Percentiles rank a stretch among this genome's conserved stretches.
Evolutionary conservation across 2,113 vertebrate genomes (phyloP).

Genomic region (Theristicus caerulescens): DNA sequence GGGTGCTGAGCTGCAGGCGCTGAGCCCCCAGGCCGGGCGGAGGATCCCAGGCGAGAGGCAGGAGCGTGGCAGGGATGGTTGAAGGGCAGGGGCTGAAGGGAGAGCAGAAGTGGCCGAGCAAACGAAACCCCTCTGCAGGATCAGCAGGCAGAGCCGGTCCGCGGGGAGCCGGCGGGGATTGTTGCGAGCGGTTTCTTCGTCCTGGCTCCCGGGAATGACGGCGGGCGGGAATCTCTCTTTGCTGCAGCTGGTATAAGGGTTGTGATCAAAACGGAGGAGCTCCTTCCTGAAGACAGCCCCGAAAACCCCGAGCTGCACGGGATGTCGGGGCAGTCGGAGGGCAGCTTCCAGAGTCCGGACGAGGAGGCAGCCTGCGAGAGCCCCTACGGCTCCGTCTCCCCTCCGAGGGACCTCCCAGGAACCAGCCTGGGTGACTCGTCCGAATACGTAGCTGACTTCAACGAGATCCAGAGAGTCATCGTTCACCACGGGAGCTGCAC

Average conservation of each 20-base stretch:
- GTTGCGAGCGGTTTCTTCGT: accelerated
- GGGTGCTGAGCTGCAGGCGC: not conserved
- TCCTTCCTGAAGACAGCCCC: constrained; percentile 56
- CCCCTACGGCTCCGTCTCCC: constrained; percentile 56
- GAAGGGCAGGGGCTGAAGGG: not conserved
- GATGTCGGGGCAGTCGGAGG: constrained; percentile 55
- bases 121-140: accelerated
- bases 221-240: not conserved
- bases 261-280: constrained; percentile 69
- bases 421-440: constrained; percentile 43
- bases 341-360: constrained; percentile 52
- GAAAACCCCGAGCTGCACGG: constrained; percentile 62
- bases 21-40: accelerated
- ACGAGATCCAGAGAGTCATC: constrained; percentile 67
- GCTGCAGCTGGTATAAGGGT: constrained; percentile 65
- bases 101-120: not conserved
- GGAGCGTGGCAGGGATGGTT: not conserved
- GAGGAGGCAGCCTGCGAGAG: constrained; percentile 51
- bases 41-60: not conserved
- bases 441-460: constrained; percentile 24
- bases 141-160: not conserved
- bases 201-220: not conserved
- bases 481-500: constrained; percentile 61
- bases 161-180: accelerated
- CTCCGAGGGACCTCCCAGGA: not conserved